Evolutionary conservation across 2,797 vertebrate genomes (phyloP).

Genomic region (Poeciliopsis turneri): DNA sequence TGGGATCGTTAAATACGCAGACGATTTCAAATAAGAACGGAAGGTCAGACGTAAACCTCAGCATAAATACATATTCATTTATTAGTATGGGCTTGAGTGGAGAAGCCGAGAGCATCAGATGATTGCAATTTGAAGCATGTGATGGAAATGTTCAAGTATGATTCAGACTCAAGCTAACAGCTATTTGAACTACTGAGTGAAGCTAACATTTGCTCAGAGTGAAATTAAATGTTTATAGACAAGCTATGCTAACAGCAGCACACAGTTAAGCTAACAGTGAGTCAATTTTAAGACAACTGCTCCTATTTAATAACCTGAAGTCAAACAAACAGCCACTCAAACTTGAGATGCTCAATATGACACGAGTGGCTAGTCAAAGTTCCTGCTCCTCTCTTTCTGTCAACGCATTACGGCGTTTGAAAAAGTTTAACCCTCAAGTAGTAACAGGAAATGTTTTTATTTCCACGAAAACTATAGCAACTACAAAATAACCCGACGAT

Average conservation of each 20-base stretch:
- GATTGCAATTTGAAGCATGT: neutral
- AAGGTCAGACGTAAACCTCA: neutral
- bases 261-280: neutral
- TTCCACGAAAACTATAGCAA: conserved; percentile 45
- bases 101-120: neutral
- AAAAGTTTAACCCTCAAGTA: conserved; percentile 9
- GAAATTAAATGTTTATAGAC: neutral
- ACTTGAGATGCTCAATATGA: neutral
- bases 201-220: neutral
- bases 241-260: neutral
- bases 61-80: neutral
- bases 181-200: neutral
- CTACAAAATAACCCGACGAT: conserved; percentile 49
- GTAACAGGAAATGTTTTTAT: conserved; percentile 12
- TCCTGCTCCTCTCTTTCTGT: neutral
- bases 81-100: neutral
- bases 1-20: neutral
- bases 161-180: neutral
- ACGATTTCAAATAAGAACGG: neutral
- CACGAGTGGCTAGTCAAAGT: neutral
- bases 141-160: neutral
- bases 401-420: neutral
- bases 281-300: neutral
- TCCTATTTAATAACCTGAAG: neutral
- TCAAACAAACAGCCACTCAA: neutral